phyloP scores from a whole-genome alignment of 2,797 vertebrate species.

The Uromys caudimaculatus region DNA sequence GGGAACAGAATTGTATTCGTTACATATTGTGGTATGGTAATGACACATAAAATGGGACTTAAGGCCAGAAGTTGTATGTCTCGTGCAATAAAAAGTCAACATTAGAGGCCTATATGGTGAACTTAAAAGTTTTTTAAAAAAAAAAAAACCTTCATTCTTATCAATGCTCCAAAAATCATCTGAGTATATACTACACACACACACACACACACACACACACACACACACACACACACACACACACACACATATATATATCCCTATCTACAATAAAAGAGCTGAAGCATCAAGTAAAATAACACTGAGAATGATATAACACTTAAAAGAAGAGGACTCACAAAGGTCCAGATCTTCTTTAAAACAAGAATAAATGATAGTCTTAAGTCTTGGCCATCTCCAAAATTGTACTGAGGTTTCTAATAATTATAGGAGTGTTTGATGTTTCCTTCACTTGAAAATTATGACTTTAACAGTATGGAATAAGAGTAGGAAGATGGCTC shows the following conservation, averaged over 20 bases:
- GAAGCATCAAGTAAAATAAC: neutral
- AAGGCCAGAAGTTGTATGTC: neutral
- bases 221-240: neutral
- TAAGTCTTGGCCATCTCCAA: neutral
- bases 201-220: neutral
- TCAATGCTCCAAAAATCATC: neutral
- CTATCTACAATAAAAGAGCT: neutral
- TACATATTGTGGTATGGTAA: neutral
- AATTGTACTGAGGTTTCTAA: constrained; percentile 27
- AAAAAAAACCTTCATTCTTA: neutral
- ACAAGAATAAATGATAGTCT: constrained; percentile 16
- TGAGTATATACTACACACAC: neutral
- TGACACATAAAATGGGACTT: neutral
- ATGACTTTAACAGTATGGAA: neutral
- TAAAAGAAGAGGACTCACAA: neutral
- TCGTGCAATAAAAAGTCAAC: neutral
- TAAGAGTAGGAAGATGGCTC: too few species aligned
- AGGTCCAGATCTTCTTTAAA: neutral
- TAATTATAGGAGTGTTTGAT: neutral
- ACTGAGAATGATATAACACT: neutral
- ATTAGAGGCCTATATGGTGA: neutral
- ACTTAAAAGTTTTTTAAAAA: neutral
- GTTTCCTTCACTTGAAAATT: neutral
- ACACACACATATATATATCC: neutral
- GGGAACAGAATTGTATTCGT: neutral